Conservation (phyloP, 2,888 invertebrate genomes). For the Nesidiocoris tenuis region DNA sequence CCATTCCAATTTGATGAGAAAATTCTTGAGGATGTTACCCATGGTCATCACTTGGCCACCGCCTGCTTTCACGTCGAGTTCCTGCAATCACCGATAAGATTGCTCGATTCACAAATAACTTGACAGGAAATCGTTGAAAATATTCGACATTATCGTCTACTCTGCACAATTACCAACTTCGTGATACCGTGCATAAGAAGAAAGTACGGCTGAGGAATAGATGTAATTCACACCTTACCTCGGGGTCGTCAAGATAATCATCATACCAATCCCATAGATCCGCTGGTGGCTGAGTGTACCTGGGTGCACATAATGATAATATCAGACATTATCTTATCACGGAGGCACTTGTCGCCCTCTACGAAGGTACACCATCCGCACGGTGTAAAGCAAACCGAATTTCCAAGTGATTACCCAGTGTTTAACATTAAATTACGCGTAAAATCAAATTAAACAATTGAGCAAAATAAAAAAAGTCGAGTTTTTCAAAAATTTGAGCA, state of each 20-base stretch:
- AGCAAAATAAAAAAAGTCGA: too few relatives aligned
- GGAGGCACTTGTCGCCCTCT: too few relatives aligned
- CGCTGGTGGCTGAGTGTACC: constrained; percentile 94
- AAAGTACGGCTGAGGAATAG: constrained; percentile 23
- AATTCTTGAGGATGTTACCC: constrained; percentile 88
- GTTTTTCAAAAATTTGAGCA: too few relatives aligned
- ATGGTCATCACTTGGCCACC: constrained; percentile 91
- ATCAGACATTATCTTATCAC: too few relatives aligned
- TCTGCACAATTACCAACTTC: too few relatives aligned
- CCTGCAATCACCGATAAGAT: constrained; percentile 58
- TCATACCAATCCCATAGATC: constrained; percentile 97
- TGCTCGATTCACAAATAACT: constrained; percentile 25
- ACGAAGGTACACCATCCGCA: too few relatives aligned
- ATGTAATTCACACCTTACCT: constrained; percentile 59
- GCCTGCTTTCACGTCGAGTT: constrained; percentile 96
- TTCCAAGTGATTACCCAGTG: too few relatives aligned
- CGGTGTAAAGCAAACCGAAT: too few relatives aligned
- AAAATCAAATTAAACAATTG: too few relatives aligned
- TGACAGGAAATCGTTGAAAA: too few relatives aligned
- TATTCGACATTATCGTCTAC: too few relatives aligned
- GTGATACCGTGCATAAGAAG: not conserved
- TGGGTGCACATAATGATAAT: constrained; percentile 53
- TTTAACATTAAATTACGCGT: too few relatives aligned
- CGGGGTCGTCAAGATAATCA: constrained; percentile 92
- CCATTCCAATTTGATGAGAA: constrained; percentile 96